Conservation (phyloP, 2,888 invertebrate species). For the Pachliopta kotzebuea region DNA sequence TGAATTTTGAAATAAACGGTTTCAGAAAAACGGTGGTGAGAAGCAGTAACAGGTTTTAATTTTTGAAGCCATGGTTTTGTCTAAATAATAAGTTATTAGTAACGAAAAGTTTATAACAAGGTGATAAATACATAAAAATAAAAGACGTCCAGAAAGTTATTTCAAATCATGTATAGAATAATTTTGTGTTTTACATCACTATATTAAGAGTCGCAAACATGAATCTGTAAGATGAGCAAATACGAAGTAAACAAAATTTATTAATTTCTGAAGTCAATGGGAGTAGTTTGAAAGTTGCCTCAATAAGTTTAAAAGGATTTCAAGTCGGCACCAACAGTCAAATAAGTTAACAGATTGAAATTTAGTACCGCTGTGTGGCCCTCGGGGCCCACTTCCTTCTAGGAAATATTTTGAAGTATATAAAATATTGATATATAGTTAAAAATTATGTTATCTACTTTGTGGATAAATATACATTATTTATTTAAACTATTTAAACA, state of each 20-base stretch:
- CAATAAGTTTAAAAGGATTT: conserved; percentile 57
- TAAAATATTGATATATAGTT: conserved; percentile 5
- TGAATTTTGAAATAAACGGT: background rate
- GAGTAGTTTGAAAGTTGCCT: conserved; percentile 42
- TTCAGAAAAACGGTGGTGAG: background rate
- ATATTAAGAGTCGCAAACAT: conserved; percentile 4
- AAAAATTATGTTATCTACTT: background rate
- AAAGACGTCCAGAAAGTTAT: background rate
- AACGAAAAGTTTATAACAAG: too few relatives aligned
- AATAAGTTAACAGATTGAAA: conserved; percentile 54
- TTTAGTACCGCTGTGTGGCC: conserved; percentile 40
- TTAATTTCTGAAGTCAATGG: conserved; percentile 34
- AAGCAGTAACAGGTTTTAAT: background rate
- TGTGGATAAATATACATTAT: background rate
- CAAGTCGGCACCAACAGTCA: conserved; percentile 45
- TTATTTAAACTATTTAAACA: background rate
- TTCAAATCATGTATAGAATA: background rate
- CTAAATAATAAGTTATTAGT: too few relatives aligned
- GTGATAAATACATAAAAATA: too few relatives aligned
- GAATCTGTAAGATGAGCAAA: background rate
- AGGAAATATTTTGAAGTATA: conserved; percentile 17
- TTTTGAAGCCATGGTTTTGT: background rate
- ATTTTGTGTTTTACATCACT: background rate
- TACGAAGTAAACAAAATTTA: conserved; percentile 30
- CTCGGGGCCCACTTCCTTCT: conserved; percentile 32